Evolutionary conservation across 2,888 invertebrate species (phyloP).

Genomic region (Ophion slaviceki): DNA sequence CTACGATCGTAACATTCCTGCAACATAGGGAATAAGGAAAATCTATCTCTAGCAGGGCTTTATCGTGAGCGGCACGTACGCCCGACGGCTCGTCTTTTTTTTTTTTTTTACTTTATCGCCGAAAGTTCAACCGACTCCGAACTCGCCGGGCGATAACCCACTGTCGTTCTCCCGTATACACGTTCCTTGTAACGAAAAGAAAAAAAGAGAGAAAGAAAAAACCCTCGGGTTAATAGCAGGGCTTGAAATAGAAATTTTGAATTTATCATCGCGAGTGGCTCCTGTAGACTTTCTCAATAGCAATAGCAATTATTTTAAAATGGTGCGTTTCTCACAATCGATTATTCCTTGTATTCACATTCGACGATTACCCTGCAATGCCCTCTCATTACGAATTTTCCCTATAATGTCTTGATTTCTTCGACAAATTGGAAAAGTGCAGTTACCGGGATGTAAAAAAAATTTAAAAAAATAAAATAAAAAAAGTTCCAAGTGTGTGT

Average conservation of each 20-base stretch:
- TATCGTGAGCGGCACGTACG: constrained; percentile 37
- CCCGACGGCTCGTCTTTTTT: neutral
- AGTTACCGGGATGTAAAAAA: neutral
- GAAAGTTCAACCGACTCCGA: constrained; percentile 75
- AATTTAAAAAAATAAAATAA: constrained; percentile 6
- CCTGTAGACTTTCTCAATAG: neutral
- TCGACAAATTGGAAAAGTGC: neutral
- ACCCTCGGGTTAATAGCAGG: neutral
- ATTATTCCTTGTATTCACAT: neutral
- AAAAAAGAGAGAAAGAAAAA: constrained; percentile 20
- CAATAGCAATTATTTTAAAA: neutral
- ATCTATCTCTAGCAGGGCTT: constrained; percentile 47
- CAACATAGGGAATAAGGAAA: constrained; percentile 30
- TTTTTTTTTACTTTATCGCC: constrained; percentile 69
- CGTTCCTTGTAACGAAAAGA: constrained; percentile 29
- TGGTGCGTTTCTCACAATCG: neutral
- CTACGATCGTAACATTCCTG: constrained; percentile 3
- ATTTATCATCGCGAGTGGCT: constrained; percentile 8
- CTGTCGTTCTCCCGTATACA: constrained; percentile 63
- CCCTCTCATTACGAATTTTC: neutral
- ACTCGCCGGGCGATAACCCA: constrained; percentile 76
- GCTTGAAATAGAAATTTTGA: constrained; percentile 39
- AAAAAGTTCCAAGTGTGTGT: neutral
- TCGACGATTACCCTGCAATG: neutral
- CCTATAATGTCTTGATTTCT: neutral